A percentile compares a stretch with the other conserved stretches of the same genome.
Evolutionary conservation across 1,140 invertebrate species (phyloP).

Genomic region (Drosophila kepulauana): DNA sequence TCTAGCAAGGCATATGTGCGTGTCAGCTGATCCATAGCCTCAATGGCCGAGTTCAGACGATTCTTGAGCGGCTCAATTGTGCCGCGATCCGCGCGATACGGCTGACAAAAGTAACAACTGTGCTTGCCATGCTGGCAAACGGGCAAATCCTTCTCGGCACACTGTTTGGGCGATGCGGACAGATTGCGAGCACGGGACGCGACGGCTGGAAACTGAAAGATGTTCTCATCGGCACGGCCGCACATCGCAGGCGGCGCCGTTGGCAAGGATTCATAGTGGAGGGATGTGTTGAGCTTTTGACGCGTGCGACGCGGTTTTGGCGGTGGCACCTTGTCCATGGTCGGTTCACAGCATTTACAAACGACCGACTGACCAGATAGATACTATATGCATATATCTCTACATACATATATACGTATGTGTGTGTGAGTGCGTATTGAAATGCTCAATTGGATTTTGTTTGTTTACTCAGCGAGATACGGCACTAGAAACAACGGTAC

Average conservation of each 20-base stretch:
- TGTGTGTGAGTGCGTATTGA: slow-evolving; percentile 32
- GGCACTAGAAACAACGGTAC: slow-evolving; percentile 76
- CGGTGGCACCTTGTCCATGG: slow-evolving; percentile 57
- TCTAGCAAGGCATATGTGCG: slow-evolving; percentile 65
- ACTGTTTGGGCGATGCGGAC: slow-evolving; percentile 59
- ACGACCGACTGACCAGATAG: neutral
- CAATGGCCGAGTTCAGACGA: slow-evolving; percentile 68
- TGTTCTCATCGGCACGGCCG: slow-evolving; percentile 63
- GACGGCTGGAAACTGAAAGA: slow-evolving; percentile 74
- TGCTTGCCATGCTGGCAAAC: slow-evolving; percentile 66
- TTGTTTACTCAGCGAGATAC: slow-evolving; percentile 71
- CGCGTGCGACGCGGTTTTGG: slow-evolving; percentile 69
- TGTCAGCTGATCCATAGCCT: slow-evolving; percentile 70
- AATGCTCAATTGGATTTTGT: slow-evolving; percentile 72
- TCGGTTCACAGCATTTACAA: slow-evolving; percentile 1
- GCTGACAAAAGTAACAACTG: slow-evolving; percentile 62
- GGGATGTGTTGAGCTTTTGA: slow-evolving; percentile 31
- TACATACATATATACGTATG: neutral
- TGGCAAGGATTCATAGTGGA: slow-evolving; percentile 75
- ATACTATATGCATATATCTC: neutral
- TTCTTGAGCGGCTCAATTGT: slow-evolving; percentile 72
- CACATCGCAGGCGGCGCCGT: slow-evolving; percentile 78
- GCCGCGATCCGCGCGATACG: slow-evolving; percentile 62
- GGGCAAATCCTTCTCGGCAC: slow-evolving; percentile 60
- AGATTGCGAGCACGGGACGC: slow-evolving; percentile 63